Conservation (phyloP, 2,888 invertebrate genomes). For the Drosophila phalerata region DNA sequence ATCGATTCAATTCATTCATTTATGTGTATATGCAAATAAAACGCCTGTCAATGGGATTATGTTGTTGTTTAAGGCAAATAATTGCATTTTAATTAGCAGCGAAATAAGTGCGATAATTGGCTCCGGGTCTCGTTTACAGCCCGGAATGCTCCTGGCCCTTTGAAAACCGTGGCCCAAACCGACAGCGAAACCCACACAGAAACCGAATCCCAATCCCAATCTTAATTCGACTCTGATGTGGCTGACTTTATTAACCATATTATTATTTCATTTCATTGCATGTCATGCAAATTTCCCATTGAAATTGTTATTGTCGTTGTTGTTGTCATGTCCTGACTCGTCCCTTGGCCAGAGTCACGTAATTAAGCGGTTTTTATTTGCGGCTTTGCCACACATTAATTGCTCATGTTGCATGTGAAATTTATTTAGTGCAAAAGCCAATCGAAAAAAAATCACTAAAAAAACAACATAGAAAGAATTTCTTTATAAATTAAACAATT, state of each 20-base stretch:
- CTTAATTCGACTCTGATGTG: conserved; percentile 54
- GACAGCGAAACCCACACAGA: neutral
- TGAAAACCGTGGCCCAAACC: neutral
- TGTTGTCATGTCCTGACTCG: conserved; percentile 6
- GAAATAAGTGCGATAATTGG: conserved; percentile 78
- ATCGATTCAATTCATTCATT: conserved; percentile 44
- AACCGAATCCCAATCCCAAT: neutral
- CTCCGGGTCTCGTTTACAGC: conserved; percentile 19
- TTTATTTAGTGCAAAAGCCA: conserved; percentile 48
- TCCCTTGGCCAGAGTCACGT: conserved; percentile 58
- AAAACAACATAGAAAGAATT: neutral
- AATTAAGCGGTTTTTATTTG: conserved; percentile 80
- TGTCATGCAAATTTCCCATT: conserved; percentile 70
- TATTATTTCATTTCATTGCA: conserved; percentile 77
- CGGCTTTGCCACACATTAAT: conserved; percentile 78
- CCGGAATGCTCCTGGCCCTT: neutral
- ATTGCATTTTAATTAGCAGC: conserved; percentile 80
- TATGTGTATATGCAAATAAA: conserved; percentile 65
- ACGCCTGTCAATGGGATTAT: conserved; percentile 72
- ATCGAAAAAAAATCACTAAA: conserved; percentile 13
- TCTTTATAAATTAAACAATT: conserved; percentile 34
- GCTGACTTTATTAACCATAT: conserved; percentile 78
- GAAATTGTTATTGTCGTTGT: conserved; percentile 31
- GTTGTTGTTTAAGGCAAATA: conserved; percentile 76
- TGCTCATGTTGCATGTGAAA: conserved; percentile 74